Percentiles rank a stretch among this genome's conserved stretches.
Evolutionary conservation across 2,113 vertebrate species (phyloP).

Genomic region (Phycodurus eques): DNA sequence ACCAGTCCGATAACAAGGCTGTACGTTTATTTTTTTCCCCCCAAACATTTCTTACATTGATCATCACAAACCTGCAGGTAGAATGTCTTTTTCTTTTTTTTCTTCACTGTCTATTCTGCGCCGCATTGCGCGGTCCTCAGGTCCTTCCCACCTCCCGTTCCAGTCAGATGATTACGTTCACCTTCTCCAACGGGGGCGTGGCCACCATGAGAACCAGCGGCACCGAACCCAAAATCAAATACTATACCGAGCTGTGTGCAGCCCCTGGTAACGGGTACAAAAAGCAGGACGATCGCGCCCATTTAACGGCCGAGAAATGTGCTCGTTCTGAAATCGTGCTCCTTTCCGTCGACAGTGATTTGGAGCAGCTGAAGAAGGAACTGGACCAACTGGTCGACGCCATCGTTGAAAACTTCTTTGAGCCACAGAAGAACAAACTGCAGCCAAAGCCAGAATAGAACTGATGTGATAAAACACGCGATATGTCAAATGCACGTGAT

Average conservation of each 20-base stretch:
- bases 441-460: constrained; percentile 80
- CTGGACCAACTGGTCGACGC: constrained; percentile 82
- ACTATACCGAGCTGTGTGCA: constrained; percentile 91
- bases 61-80: not conserved
- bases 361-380: constrained; percentile 83
- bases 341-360: constrained; percentile 73
- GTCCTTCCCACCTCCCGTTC: constrained; percentile 89
- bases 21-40: constrained; percentile 69
- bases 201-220: constrained; percentile 96
- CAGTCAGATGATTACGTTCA: constrained; percentile 98
- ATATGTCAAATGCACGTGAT: not conserved
- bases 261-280: constrained; percentile 89
- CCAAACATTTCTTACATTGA: too few species aligned
- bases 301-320: not conserved
- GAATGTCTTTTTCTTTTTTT: not conserved
- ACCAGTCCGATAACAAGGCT: constrained; percentile 83
- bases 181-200: constrained; percentile 89
- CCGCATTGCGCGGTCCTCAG: constrained; percentile 61
- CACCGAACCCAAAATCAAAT: constrained; percentile 97
- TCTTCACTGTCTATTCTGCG: not conserved
- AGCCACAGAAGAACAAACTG: constrained; percentile 89
- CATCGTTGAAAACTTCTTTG: constrained; percentile 89
- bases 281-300: not conserved
- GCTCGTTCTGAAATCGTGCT: not conserved
- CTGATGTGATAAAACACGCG: not conserved